Conservation (phyloP, 2,797 vertebrate species). For the Amazonetta brasiliensis region DNA sequence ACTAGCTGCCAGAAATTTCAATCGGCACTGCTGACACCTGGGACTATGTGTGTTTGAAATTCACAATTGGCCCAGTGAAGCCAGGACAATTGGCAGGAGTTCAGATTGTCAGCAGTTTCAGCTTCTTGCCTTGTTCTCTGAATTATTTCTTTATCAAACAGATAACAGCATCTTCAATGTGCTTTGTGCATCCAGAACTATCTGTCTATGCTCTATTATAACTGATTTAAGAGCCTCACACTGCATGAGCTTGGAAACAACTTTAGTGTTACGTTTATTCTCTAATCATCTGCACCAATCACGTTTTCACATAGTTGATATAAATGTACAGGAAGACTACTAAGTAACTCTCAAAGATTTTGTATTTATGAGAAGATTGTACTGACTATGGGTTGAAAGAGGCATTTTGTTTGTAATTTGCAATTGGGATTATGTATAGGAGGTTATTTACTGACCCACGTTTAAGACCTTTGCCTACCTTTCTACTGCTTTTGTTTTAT, state of each 20-base stretch:
- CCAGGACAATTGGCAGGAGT: conserved; percentile 20
- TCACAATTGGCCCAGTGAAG: conserved; percentile 21
- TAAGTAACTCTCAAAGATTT: background rate
- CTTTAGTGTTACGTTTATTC: background rate
- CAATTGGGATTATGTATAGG: background rate
- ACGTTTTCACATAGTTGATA: background rate
- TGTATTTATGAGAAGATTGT: background rate
- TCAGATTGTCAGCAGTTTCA: conserved; percentile 62
- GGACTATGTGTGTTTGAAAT: conserved; percentile 51
- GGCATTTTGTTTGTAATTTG: background rate
- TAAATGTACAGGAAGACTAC: background rate
- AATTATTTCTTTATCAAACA: conserved; percentile 55
- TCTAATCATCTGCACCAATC: background rate
- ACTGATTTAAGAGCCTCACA: background rate
- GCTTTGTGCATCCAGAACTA: background rate
- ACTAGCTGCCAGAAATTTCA: conserved; percentile 47
- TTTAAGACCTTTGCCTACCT: background rate
- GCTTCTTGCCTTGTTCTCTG: conserved; percentile 48
- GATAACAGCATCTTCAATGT: conserved; percentile 32
- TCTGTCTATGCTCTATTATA: background rate
- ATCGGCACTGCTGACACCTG: conserved; percentile 54
- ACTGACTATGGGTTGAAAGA: background rate
- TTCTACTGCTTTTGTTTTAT: background rate
- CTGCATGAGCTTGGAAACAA: background rate
- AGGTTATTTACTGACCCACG: background rate